Evolutionary conservation across 2,113 vertebrate genomes (phyloP).

Genomic region (Myotis davidii): DNA sequence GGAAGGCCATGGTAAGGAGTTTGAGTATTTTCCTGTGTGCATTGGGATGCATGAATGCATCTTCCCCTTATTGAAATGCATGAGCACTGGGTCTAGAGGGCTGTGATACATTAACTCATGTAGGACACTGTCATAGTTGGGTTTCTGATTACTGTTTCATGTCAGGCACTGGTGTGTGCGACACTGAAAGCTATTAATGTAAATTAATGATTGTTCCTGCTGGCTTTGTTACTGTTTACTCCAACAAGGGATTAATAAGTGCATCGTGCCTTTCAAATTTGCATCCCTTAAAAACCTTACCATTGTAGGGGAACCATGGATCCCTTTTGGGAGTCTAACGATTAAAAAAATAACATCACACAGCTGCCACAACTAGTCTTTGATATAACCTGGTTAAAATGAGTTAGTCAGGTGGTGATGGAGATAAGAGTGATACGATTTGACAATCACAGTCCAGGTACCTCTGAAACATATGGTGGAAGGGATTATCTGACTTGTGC

Average conservation of each 20-base stretch:
- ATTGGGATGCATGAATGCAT: not conserved
- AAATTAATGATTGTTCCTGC: slow-evolving; percentile 84
- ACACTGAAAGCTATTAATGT: slow-evolving; percentile 81
- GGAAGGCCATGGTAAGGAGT: not conserved
- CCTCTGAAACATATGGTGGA: not conserved
- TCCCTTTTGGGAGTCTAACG: not conserved
- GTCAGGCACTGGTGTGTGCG: slow-evolving; percentile 49
- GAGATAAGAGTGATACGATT: not conserved
- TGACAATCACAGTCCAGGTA: not conserved
- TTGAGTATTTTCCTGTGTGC: not conserved
- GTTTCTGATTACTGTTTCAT: slow-evolving; percentile 67
- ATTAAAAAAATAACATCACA: slow-evolving; percentile 53
- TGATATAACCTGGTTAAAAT: slow-evolving; percentile 36
- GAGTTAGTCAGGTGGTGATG: not conserved
- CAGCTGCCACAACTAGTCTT: slow-evolving; percentile 22
- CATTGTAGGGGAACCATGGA: slow-evolving; percentile 31
- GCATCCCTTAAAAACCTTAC: slow-evolving; percentile 73
- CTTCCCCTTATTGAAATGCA: slow-evolving; percentile 32
- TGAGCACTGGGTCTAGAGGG: slow-evolving; percentile 40
- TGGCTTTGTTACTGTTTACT: slow-evolving; percentile 80
- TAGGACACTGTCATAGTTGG: slow-evolving; percentile 47
- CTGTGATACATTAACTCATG: slow-evolving; percentile 46
- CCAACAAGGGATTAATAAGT: slow-evolving; percentile 81
- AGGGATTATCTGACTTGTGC: not conserved
- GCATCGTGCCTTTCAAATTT: slow-evolving; percentile 78